phyloP scores from a whole-genome alignment of 2,888 invertebrate species.

The Drosophila atripex region DNA sequence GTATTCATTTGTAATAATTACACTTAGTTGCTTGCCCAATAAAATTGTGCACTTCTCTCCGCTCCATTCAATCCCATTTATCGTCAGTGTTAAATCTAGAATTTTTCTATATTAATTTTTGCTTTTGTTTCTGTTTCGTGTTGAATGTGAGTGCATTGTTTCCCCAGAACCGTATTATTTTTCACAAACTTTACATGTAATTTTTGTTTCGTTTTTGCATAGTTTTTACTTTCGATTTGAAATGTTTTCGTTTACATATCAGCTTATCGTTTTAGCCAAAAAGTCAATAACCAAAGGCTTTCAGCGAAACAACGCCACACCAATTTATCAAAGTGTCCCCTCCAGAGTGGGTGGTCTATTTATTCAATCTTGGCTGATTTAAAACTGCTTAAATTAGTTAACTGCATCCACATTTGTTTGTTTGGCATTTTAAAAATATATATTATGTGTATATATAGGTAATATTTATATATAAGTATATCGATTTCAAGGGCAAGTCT shows the following conservation, averaged over 20 bases:
- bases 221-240: not conserved
- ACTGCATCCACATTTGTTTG: slow-evolving; percentile 48
- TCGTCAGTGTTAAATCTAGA: slow-evolving; percentile 48
- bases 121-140: slow-evolving; percentile 22
- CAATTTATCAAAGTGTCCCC: not conserved
- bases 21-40: too few species aligned
- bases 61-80: slow-evolving; percentile 12
- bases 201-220: slow-evolving; percentile 56
- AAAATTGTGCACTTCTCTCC: too few species aligned
- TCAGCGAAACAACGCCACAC: slow-evolving; percentile 1
- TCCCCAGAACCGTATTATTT: slow-evolving; percentile 71
- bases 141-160: slow-evolving; percentile 68
- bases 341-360: not conserved
- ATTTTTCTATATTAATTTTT: slow-evolving; percentile 56
- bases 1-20: too few species aligned
- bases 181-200: slow-evolving; percentile 18
- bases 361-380: slow-evolving; percentile 29
- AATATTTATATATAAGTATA: slow-evolving; percentile 45
- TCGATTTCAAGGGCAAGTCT: slow-evolving; percentile 51
- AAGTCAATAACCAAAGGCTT: slow-evolving; percentile 29
- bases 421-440: slow-evolving; percentile 69
- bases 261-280: slow-evolving; percentile 17
- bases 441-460: slow-evolving; percentile 51
- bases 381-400: slow-evolving; percentile 59
- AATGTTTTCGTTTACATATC: slow-evolving; percentile 28